phyloP scores from a whole-genome alignment of 2,113 vertebrate species.

The Desmodus rotundus region DNA sequence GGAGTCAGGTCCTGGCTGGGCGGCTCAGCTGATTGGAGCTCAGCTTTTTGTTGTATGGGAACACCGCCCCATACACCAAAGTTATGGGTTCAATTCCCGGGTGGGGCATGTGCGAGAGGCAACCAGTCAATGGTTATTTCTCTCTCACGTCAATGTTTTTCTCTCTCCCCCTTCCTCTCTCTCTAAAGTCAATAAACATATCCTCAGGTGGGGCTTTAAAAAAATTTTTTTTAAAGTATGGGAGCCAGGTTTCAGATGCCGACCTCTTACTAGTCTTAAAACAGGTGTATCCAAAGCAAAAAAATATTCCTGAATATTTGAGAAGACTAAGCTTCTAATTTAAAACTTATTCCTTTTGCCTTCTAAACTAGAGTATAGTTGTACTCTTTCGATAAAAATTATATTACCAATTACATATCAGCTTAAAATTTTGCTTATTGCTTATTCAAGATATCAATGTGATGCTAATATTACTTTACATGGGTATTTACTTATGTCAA shows the following conservation, averaged over 20 bases:
- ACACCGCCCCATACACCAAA: no score
- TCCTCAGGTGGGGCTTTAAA: no score
- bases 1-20: not conserved
- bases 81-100: no score
- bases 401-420: not conserved
- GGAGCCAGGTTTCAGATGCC: not conserved
- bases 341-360: not conserved
- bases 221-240: no score
- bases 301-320: not conserved
- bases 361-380: not conserved
- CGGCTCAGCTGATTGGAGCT: no score
- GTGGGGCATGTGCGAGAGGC: no score
- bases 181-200: no score
- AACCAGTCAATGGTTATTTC: no score
- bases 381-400: not conserved
- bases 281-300: not conserved
- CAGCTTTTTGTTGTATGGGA: no score
- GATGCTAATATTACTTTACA: not conserved
- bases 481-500: not conserved
- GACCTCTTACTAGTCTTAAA: not conserved
- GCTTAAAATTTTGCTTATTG: not conserved
- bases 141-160: no score
- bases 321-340: not conserved
- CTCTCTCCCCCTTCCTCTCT: no score
- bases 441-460: not conserved